Base-by-base conservation (phyloP, 1,140 invertebrate species). In the Drosophila miranda region DNA sequence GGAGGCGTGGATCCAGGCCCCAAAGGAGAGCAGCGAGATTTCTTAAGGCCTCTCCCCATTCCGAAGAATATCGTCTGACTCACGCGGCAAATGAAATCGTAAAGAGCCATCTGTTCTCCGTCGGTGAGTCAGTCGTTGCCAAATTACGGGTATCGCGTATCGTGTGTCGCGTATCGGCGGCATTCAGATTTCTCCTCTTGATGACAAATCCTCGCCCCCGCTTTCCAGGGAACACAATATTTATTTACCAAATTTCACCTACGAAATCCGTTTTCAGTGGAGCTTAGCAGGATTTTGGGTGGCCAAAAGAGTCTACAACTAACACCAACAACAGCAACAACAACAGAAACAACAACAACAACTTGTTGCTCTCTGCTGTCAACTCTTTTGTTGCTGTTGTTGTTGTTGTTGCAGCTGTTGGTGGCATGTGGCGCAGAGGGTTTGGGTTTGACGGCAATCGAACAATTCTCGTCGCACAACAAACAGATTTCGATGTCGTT, bases 211-310 rank as follows among this genome's bases (percentile, higher is more conserved):
- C 9, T 19, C 16, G 16, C 16, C 1, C 30, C 57, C 23, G 49
- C 23, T 71, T 73, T 52, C 66, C 19, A 19, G 67, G 38, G 41
- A 49, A 34, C 59, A 52, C 51, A 73, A 73, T 63, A 63, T 73
- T 73, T 55, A 45, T 73, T 56, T 73, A 56, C 52, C 59, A 46
- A 63, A 72, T 57, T 73, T 73, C 59, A 41, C 52, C 56, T 56
- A 43, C 70, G 42, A 52, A 54, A 45, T 53, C 49, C 26, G 34
- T 59, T 67, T 21, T 50, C 61, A 72, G 51, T 69, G 64, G 52
- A 56, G 70, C 69, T 73, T 52, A 48, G 72, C 56, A 73, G 70
- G 69, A 56, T 73, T 73, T 73, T 14, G 50, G 50, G 58, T 26
- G 42, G 59, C 38, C 49, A 52, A 54, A 26, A 26, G 56, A 46